Evolutionary conservation across 2,797 vertebrate genomes (phyloP), one percentile per base, ranked within the genome.

Genomic region (Delichon dasypus): DNA sequence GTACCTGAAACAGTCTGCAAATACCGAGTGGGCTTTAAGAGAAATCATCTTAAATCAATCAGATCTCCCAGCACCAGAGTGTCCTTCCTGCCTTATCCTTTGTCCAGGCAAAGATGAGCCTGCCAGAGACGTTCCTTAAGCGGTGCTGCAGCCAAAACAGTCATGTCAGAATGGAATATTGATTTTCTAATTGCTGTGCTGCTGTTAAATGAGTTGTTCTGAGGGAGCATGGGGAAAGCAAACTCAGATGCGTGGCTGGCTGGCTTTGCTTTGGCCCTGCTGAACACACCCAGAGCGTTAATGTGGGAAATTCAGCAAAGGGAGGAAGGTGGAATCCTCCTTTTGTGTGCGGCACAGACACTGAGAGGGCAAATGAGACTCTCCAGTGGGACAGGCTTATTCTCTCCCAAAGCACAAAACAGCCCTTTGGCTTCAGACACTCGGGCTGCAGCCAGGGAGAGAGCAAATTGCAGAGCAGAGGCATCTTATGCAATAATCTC

Each of bases 181-280:
- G 96, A 97, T 98, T 91, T 96, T 94, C 94, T 98, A 98, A 97
- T 97, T 97, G 97, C 96, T 93, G 58, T 77, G 92, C 96, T 97
- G 95, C 95, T 97, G 96, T 88, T 97, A 97, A 97, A 96, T 97
- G 97, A 97, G 96, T 97, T 91, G 89, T 96, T 97, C 91, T 86
- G 75, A 92, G 80, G 81, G 94, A 85, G 89, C 1, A 26, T 74
- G 80, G 85, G 77, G 55, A 42, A 51, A 93, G 96, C 91, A 95
- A 94, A 91, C 95, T 95, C 89, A 36, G 79, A 60, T 45, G 88
- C 34, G 55, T 82, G 80, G 94, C 82, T 80, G 80, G 89, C 91
- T 68, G 82, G 70, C 95, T 96, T 88, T 83, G 94, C 82, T 93
- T 94, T 85, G 93, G 76, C 96, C 88, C 95, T 95, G 93, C 26